Evolutionary conservation across 2,797 vertebrate species (phyloP).

Genomic region (Hemitrygon akajei): DNA sequence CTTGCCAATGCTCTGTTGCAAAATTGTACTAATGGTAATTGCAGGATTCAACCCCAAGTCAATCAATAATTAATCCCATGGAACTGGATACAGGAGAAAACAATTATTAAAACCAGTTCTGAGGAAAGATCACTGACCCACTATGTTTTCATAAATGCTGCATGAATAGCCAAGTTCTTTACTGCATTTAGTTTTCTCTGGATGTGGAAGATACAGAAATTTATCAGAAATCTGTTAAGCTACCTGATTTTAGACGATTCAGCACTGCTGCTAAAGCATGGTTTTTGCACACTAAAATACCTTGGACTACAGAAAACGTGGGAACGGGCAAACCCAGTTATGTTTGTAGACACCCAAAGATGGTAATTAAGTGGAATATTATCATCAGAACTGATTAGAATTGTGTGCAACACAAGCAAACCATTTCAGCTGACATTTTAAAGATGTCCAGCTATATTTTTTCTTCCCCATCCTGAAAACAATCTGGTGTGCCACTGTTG

Average conservation of each 20-base stretch:
- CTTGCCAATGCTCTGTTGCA: not conserved
- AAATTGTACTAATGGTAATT: not conserved
- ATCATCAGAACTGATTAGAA: not conserved
- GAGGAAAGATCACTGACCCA: too few species aligned
- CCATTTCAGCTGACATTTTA: not conserved
- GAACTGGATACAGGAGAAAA: too few species aligned
- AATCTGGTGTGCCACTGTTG: not conserved
- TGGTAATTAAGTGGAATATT: not conserved
- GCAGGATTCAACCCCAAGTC: not conserved
- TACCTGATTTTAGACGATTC: not conserved
- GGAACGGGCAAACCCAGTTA: not conserved
- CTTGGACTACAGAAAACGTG: not conserved
- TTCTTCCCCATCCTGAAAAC: not conserved
- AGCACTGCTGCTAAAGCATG: not conserved
- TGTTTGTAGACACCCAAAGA: not conserved
- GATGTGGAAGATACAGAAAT: not conserved
- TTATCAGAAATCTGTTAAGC: not conserved
- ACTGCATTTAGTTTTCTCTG: too few species aligned
- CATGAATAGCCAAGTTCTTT: too few species aligned
- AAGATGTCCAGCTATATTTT: not conserved
- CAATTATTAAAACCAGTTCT: too few species aligned
- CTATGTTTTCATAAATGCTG: too few species aligned
- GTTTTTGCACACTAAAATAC: not conserved
- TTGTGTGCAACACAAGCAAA: not conserved
- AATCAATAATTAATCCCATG: not conserved